Base-by-base conservation (phyloP, 2,113 vertebrate genomes). In the Istiophorus platypterus region DNA sequence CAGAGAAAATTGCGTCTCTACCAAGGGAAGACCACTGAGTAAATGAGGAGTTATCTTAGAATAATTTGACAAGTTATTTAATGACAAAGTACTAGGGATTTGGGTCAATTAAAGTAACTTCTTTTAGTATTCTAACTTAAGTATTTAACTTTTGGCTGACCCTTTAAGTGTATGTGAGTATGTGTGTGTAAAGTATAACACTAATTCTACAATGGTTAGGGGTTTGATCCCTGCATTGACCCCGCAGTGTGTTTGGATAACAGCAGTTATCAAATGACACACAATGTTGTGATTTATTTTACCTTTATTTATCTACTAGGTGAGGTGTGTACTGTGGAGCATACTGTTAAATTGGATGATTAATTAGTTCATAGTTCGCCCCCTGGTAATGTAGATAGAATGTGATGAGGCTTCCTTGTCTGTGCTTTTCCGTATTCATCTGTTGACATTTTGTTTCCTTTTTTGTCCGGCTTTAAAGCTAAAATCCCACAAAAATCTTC, bases 331-430 rank as follows among this genome's bases (percentile, higher is more conserved):
- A 68, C 76, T 62, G 24, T 22, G 26, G 73, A 87, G 81, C 29
- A 1, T 77, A 85, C 89, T 78, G 76, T 82, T 84, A 71, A 78
- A 52, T 56, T 41, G 45, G 82, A 83, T 83, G 84, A 87, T 88
- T 92, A 87, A 88, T 90, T 91, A 85, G 74, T 68, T 84, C 64
- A 39, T 69, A 61, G 58, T 71, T 85, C 45, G 87, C 80, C 88
- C 85, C 29, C 64, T 81, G 85, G 87, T 86, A 75, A 86, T 77
- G 79, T 69, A 77, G 37, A 78, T 49, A 52, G 37, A 78, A 14
- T 64, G 51, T 69, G 61, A 80, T 26, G 68, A 80, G 5, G 74
- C 58, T 82, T 90, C 61, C 78, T 76, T 81, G 80, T 82, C 80
- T 0, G 0, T 67, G 75, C 22, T 65, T 68, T 89, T 89, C 49